Base-by-base conservation (phyloP, 2,113 vertebrate species). In the Porphyrio hochstetteri region DNA sequence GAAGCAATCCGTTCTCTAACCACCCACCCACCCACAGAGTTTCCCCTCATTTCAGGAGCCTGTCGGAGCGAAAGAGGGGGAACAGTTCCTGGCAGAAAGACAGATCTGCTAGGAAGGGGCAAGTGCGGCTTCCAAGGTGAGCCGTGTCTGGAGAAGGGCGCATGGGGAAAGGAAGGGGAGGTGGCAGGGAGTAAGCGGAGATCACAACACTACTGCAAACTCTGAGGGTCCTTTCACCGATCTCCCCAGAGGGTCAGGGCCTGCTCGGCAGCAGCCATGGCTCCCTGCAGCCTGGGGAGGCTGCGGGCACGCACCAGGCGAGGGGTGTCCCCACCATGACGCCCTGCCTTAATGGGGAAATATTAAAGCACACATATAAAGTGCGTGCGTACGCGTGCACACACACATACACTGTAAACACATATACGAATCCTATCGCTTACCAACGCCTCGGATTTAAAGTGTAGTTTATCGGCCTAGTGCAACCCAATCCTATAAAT, bases 401-500 rank as follows among this genome's bases (percentile, higher is more conserved):
- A 46, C 13, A 16, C 6, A 25, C 1, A 19, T 7, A 52, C 2
- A 81, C 29, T 9, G 35, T 61, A 80, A 90, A 88, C 88, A 69
- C 6, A 67, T 17, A 84, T 29, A 57, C 20, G 87, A 79, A 92
- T 84, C 76, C 80, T 80, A 93, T 60, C 78, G 10, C 90, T 94
- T 90, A 64, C 86, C 86, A 79, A 96, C 1, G 16, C 91, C 60
- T 52, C 70, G 82, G 90, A 84, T 95, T 94, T 82, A 82, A 95
- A 91, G 86, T 80, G 90, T 86, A 89, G 90, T 96, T 96, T 97
- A 93, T 95, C 48, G 36, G 97, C 95, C 96, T 95, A 87, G 93
- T 71, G 75, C 94, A 97, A 97, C 79, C 56, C 81, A 48, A 68
- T 92, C 96, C 96, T 96, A 97, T 97, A 97, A 97, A 97, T 97